Base-by-base conservation (phyloP, 53 echinoderm and acorn worm genomes). In the Zoroaster sp. region DNA sequence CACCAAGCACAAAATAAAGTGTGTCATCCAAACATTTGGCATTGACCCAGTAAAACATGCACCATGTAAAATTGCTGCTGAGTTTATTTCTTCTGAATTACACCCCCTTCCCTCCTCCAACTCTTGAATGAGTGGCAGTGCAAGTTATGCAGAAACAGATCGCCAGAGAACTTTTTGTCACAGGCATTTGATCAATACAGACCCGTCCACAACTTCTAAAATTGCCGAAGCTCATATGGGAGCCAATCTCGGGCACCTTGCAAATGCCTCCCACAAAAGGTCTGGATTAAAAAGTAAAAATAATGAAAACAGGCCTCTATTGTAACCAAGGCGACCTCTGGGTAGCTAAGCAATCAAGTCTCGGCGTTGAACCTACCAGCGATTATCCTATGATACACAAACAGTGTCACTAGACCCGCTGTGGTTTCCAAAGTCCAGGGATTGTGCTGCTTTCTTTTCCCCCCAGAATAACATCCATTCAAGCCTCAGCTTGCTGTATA, bases 301-400 rank as follows among this genome's bases (percentile, higher is more conserved):
- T 82, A 82, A 82, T 82, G 82, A 66, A 82, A 82, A 82, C 82
- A 82, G 82, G 67, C 9, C 45, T 53, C 45, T 34, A 67, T 82
- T 82, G 82, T 82, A 66, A 34, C 82, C 68, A 32, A 21, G 66
- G 44, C 68, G 82, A 82, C 82, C 82, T 82, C 67, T 82, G 46
- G 82, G 67, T 82, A 82, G 82, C 82, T 68, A 66, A 82, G 82
- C 82, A 82, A 68, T 66, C 82, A 82, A 66, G 82, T 43, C 82
- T 82, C 40, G 68, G 40, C 82, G 45, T 31, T 33, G 79, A 40
- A 82, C 66, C 82, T 66, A 40, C 67, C 42, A 82, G 82, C 43
- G 82, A 82, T 82, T 82, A 82, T 82, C 82, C 82, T 35, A 40
- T 66, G 82, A 82, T 82, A 82, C 82, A 82, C 82, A 82, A 82